Percentiles rank a stretch among this genome's conserved stretches.
Conservation (phyloP, 2,888 invertebrate genomes). For the Callimorpha dominula region DNA sequence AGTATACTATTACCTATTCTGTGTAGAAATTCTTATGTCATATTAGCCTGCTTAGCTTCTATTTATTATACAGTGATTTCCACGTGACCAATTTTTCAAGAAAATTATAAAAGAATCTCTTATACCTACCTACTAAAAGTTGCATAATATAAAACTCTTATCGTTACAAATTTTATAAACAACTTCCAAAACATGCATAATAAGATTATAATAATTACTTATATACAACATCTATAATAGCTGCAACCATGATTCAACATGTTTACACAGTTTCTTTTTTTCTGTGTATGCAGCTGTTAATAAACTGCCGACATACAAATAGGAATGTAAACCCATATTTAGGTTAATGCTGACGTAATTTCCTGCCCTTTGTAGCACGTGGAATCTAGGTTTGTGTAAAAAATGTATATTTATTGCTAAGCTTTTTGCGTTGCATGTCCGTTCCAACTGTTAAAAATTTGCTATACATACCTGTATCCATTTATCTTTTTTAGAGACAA, state of each 20-base stretch:
- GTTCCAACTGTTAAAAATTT: neutral
- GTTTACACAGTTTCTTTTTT: constrained; percentile 5
- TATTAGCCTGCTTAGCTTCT: too few relatives aligned
- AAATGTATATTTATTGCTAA: neutral
- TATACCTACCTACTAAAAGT: too few relatives aligned
- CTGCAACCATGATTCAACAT: neutral
- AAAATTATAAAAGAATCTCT: too few relatives aligned
- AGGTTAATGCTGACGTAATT: too few relatives aligned
- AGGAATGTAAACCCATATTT: constrained; percentile 1
- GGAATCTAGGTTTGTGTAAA: neutral
- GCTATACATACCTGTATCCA: neutral
- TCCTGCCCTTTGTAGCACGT: neutral
- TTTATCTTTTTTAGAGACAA: neutral
- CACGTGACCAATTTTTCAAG: too few relatives aligned
- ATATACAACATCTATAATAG: neutral
- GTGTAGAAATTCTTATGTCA: too few relatives aligned
- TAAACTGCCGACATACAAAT: neutral
- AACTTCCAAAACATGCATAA: too few relatives aligned
- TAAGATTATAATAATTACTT: too few relatives aligned
- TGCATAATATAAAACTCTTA: too few relatives aligned
- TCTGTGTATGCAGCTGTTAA: neutral
- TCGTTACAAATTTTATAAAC: too few relatives aligned
- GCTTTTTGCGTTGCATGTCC: neutral
- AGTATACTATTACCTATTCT: too few relatives aligned
- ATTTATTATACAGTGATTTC: too few relatives aligned